phyloP scores from a whole-genome alignment of 2,113 vertebrate species.

The Melanerpes aurifrons region DNA sequence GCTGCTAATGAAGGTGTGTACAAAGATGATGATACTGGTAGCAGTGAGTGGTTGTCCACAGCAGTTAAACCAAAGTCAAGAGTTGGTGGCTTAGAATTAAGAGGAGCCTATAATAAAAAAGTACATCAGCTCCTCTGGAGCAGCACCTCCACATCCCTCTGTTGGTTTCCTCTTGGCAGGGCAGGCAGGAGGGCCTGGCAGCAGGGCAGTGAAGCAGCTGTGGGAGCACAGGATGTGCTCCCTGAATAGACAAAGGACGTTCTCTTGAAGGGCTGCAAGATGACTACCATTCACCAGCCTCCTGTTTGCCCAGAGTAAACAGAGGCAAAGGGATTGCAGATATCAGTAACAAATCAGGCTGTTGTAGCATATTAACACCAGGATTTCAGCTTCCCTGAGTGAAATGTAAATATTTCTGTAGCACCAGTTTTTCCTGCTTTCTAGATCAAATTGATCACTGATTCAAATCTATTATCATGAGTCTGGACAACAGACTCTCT shows the following conservation, averaged over 20 bases:
- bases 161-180: neutral
- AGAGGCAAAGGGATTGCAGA: neutral
- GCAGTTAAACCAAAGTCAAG: neutral
- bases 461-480: neutral
- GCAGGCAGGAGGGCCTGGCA: neutral
- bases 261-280: neutral
- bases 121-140: rapidly evolving
- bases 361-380: rapidly evolving
- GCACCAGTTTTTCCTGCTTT: neutral
- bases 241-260: neutral
- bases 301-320: neutral
- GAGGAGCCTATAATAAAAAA: neutral
- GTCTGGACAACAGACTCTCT: neutral
- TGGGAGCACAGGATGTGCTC: neutral
- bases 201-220: rapidly evolving
- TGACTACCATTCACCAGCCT: neutral
- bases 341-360: neutral
- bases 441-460: neutral
- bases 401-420: neutral
- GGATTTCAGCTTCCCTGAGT: neutral
- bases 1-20: neutral
- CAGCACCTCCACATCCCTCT: neutral
- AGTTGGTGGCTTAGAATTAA: neutral
- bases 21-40: neutral
- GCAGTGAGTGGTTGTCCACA: neutral